Base-by-base conservation (phyloP, 2,797 vertebrate genomes). In the Corythornis leucogaster region DNA sequence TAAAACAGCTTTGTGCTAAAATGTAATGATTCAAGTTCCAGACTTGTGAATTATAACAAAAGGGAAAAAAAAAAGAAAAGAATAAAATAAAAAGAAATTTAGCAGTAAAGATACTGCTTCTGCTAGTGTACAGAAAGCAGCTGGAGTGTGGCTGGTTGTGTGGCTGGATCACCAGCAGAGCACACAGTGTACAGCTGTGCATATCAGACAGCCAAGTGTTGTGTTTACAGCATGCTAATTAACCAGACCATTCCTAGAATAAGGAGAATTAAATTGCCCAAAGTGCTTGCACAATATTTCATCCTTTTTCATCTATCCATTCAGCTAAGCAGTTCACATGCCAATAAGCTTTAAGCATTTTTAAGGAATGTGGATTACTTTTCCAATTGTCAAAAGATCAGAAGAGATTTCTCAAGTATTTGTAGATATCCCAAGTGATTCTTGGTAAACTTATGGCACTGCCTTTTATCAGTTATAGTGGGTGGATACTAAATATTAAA, bases 151-250 rank as follows among this genome's bases (percentile, higher is more conserved):
- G 64, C 57, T 74, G 51, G 28, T 68, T 90, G 50, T 61, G 38
- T 64, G 87, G 78, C 9, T 85, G 58, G 71, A 89, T 94, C 54
- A 71, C 90, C 84, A 92, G 88, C 80, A 89, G 42, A 93, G 66
- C 85, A 94, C 91, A 85, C 70, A 89, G 26, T 63, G 40, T 91
- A 75, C 94, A 95, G 92, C 90, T 96, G 93, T 90, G 88, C 43
- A 38, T 68, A 77, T 90, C 64, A 90, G 78, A 68, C 48, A 87
- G 83, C 88, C 95, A 94, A 95, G 87, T 89, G 71, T 28, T 82
- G 64, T 54, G 57, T 85, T 91, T 96, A 80, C 90, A 93, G 84
- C 85, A 69, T 31, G 51, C 8, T 92, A 92, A 94, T 93, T 92
- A 92, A 91, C 80, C 54, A 94, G 46, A 58, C 71, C 35, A 45